Evolutionary conservation across 2,797 vertebrate species (phyloP), one percentile per base, ranked within the genome.

Genomic region (Ceryle rudis): DNA sequence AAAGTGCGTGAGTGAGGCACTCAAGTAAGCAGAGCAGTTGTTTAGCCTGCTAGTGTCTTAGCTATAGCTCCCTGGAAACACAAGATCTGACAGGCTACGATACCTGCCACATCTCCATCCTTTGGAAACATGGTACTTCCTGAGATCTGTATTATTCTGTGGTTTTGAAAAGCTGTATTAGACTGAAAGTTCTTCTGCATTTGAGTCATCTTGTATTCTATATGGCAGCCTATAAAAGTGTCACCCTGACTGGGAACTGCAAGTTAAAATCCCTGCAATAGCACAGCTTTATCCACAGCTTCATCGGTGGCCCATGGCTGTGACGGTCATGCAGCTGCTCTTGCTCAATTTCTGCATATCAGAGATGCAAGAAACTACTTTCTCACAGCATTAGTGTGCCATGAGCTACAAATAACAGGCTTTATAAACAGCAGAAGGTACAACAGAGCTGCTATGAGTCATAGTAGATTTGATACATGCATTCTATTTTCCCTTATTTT

Each of bases 361-460:
- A 64, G 35, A 89, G 64, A 57, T 49, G 19, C 22, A 77, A 81
- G 73, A 39, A 85, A 21, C 52, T 82, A 46, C 67, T 71, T 90
- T 90, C 67, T 74, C 29, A 74, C 44, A 74, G 69, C 75, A 41
- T 71, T 57, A 65, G 9, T 0, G 8, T 87, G 77, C 60, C 28
- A 14, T 19, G 37, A 90, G 15, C 83, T 89, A n/a, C 52, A 82
- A 20, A 47, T 67, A 82, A 54, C 8, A n/a, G 69, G 46, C 78
- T 82, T 87, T 73, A 33, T 80, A 80, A 96, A 73, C 78, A 92
- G 33, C 55, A 65, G 69, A 82, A 93, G 74, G 74, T 54, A 94
- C 86, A 94, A 95, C 17, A 54, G 65, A 73, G 41, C 73, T 93
- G 55, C 77, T 90, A 9, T 97, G 96, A 96, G 83, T 96, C 95